Evolutionary conservation across 2,888 invertebrate genomes (phyloP), one percentile per base, ranked within the genome.

Genomic region (Agrypnus murinus): DNA sequence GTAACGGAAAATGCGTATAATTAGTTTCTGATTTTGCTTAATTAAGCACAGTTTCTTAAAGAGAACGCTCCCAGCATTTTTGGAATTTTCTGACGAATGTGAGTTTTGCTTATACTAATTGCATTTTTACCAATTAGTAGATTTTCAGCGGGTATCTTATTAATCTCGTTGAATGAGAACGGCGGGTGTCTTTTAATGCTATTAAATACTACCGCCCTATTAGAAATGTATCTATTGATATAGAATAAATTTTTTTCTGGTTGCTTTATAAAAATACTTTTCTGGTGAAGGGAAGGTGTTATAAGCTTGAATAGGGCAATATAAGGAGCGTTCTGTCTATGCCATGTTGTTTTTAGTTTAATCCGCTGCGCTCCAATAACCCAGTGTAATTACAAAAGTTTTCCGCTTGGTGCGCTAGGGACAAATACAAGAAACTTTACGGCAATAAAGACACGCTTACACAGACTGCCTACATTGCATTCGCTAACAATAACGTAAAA

Each of bases 301-400:
- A 15, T 36, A 32, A 17, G 55, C 55, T 36, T 36, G 46, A 59
- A 59, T 59, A 65, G 59, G 46, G 31, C 66, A 31, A 66, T 66
- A 66, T 59, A 40, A 50, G 46, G 59, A 50, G 25, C 57, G 40
- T 59, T 66, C 45, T 19, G 55, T 36, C 58, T 63, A 65, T 45
- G 46, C 58, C 65, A 48, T 57, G 60, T 34, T 66, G 65, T 63
- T 67, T 71, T 65, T 71, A 50, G 58, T 71, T 67, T 65, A 66
- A 69, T 53, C 57, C 63, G 63, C 66, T 69, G 66, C 65, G 67
- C 58, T 69, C 77, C 77, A 77, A 77, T 72, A 77, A 68, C 77
- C 70, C 50, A 55, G 32, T 60, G 74, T 74, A 75, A 72, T 75
- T 75, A 72, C 64, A 69, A 74, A 76, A 72, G 72, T 76, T 77